These are phyloP conservation scores for Gulo gulo DNA, from an alignment of 2,113 vertebrate species.

Conservation along the genomic window DNA sequence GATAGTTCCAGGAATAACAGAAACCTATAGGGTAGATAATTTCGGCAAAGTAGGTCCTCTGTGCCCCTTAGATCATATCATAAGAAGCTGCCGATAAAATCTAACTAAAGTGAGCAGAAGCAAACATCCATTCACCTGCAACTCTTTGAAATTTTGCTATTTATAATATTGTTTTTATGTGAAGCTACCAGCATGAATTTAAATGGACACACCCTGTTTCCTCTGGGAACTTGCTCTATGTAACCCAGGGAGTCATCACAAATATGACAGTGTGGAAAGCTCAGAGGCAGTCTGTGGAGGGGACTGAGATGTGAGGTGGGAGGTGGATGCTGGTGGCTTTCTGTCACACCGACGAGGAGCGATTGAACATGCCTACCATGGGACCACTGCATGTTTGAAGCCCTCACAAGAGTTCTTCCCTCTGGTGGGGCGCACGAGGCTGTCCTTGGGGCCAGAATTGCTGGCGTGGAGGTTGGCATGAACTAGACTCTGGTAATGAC, in stretches of 20 bases:
- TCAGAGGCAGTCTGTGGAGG: neutral
- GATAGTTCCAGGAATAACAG: conserved; percentile 16
- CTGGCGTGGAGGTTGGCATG: neutral
- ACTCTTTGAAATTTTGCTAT: neutral
- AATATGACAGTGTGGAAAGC: neutral
- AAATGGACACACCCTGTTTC: neutral
- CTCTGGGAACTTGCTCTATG: neutral
- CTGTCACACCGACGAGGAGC: neutral
- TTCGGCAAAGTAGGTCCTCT: neutral
- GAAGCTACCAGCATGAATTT: neutral
- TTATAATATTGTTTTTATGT: neutral
- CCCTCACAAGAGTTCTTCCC: neutral
- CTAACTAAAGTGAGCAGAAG: neutral
- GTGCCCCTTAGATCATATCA: neutral
- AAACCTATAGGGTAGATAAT: neutral
- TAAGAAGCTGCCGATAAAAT: neutral
- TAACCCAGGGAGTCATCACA: neutral
- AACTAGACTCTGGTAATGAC: neutral
- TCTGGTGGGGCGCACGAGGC: neutral
- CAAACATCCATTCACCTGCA: neutral
- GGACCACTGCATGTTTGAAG: neutral
- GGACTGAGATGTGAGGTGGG: neutral
- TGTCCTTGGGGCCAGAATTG: neutral
- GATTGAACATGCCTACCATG: neutral
- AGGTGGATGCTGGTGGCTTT: neutral